Conservation (phyloP, 2,113 vertebrate genomes). For the Archocentrus centrarchus region DNA sequence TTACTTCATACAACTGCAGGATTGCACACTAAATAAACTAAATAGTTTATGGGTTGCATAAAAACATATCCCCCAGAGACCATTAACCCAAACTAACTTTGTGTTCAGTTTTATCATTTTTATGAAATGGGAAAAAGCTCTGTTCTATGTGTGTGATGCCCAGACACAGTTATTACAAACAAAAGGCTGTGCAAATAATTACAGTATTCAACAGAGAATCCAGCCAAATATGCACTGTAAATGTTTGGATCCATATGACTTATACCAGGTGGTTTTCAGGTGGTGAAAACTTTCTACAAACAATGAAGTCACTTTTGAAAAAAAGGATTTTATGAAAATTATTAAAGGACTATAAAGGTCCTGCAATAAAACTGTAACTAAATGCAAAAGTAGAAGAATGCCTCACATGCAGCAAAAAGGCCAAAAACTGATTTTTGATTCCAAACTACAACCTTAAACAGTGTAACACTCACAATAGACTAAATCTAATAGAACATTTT, state of each 20-base stretch:
- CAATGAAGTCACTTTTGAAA: not conserved
- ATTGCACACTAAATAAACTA: not conserved
- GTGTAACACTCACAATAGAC: not conserved
- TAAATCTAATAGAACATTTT: not conserved
- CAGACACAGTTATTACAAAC: not conserved
- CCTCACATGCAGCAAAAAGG: not conserved
- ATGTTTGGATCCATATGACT: slow-evolving; percentile 14
- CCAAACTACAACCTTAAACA: not conserved
- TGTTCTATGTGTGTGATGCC: not conserved
- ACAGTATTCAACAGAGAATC: slow-evolving; percentile 3
- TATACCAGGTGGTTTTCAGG: slow-evolving; percentile 14
- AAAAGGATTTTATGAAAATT: not conserved
- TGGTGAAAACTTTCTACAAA: not conserved
- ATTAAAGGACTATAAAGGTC: not conserved
- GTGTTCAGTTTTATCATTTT: not conserved
- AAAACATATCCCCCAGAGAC: not conserved
- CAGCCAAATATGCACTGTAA: not conserved
- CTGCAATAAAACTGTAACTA: not conserved
- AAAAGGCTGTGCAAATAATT: slow-evolving; percentile 7
- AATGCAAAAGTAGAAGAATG: not conserved
- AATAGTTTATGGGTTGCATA: not conserved
- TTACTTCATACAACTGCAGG: not conserved
- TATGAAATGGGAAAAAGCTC: not conserved
- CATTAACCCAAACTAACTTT: not conserved
- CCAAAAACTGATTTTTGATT: not conserved